phyloP scores from a whole-genome alignment of 1,140 invertebrate species.

The Anastrepha obliqua region DNA sequence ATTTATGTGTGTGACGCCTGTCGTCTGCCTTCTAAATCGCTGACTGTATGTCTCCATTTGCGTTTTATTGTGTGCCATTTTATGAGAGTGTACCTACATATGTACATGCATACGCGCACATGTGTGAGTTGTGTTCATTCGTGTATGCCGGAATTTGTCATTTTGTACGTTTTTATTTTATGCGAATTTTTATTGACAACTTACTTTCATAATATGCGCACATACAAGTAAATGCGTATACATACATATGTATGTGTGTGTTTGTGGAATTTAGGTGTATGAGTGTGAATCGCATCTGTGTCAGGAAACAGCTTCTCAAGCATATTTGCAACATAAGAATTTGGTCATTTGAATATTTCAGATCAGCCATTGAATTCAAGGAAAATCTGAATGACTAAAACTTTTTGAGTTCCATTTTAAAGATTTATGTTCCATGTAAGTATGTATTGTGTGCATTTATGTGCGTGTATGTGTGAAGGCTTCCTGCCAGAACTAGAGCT shows the following conservation, averaged over 20 bases:
- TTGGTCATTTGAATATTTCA: neutral
- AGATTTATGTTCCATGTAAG: neutral
- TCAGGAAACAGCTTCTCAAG: neutral
- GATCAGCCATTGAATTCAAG: neutral
- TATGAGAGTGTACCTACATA: neutral
- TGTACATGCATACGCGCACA: neutral
- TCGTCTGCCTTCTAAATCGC: neutral
- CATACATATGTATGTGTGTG: neutral
- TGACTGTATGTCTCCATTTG: conserved; percentile 1
- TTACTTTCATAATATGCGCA: neutral
- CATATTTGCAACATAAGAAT: neutral
- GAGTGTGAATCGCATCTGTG: neutral
- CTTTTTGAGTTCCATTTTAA: neutral
- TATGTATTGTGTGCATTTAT: too few species aligned
- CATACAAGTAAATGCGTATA: neutral
- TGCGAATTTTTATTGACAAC: neutral
- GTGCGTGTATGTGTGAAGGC: too few species aligned
- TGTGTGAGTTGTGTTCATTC: neutral
- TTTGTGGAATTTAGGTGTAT: too few species aligned
- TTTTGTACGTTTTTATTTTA: neutral
- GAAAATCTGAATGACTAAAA: neutral
- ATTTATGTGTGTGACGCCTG: neutral
- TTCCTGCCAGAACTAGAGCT: too few species aligned
- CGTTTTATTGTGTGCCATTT: neutral
- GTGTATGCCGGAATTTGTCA: neutral